Base-by-base conservation (phyloP, 2,888 invertebrate genomes). In the Pterostichus madidus region DNA sequence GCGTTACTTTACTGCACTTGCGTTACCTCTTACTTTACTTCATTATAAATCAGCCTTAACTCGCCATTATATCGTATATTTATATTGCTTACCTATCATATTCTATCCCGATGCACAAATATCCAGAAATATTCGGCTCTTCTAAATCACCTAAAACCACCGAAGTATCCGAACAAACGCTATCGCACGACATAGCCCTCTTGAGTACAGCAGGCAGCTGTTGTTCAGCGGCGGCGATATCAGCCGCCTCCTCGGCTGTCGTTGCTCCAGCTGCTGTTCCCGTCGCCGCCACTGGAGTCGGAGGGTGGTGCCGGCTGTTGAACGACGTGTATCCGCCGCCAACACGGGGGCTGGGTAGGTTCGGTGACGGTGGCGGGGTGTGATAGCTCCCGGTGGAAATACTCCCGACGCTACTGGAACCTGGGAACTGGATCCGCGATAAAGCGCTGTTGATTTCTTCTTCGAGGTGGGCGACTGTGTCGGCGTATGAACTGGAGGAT, bases 91-190 rank as follows among this genome's bases (percentile, higher is more conserved):
- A 96, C 94, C 93, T 94, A 89, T 96, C 96, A 87, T 94, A 95
- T 88, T 96, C 94, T 76, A 96, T 90, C 8, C 95, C 95, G 84
- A 96, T 92, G 88, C 95, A 95, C 6, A 96, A 89, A 88, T 95
- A 94, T 5, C 96, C 96, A 0, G 95, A 95, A 83, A 94, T 91
- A 84, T 94, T 94, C 7, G 94, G 92, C 86, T 93, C 93, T 86
- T 95, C 94, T 64, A 95, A 91, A 87, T 95, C 94, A 73, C 93
- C 93, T 32, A 95, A 91, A 24, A 93, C 92, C 0, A 95, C 93
- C 0, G 95, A 95, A 0, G 95, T 95, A 86, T 96, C 96, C 0
- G 96, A 96, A 86, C 94, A 95, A 31, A 96, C 94, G 73, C 95
- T 96, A 86, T 96, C 96, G 88, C 95, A 96, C 31, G 95, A 95